Base-by-base conservation (phyloP, 2,113 vertebrate genomes). In the Corythornis vintsioides region DNA sequence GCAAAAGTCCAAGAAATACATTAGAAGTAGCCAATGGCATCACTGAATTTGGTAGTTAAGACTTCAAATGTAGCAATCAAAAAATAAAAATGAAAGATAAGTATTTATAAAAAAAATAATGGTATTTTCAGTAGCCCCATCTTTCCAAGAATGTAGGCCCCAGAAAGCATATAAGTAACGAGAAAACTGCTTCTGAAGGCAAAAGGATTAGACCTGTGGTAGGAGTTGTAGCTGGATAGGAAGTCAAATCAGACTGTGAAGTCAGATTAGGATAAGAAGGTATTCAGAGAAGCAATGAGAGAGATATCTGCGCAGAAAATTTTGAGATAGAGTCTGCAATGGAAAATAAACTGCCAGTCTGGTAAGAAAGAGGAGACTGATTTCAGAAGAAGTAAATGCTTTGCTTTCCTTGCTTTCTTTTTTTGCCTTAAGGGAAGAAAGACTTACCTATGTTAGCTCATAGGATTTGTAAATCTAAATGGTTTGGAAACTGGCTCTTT, bases 361-460 rank as follows among this genome's bases (percentile, higher is more conserved):
- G 3, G 0, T 72, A 17, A 64, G 31, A 91, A 81, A 53, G 74
- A 79, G 12, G 67, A 76, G 38, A 60, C 0, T 43, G 17, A 64
- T 78, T 95, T 78, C 75, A 67, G 92, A 89, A 82, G 25, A 67
- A 71, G 33, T 8, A 28, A 25, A 5, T 56, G 14, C 10, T 87
- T 87, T 85, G 22, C 50, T 10, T 89, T 79, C 16, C 10, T 72
- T 95, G 55, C 35, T 93, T 95, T 91, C 25, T 74, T 29, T 89
- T 65, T 59, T 89, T 66, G 60, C 19, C 31, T 69, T 63, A 61
- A 59, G 13, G 28, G 63, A 47, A 65, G 63, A 88, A 83, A 89
- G 29, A 73, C 79, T 83, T 88, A 64, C 35, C n/a, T 26, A 42
- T 8, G 26, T 76, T 85, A 57, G 35, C 63, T 88, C 52, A 10